A percentile compares a stretch with the other conserved stretches of the same genome.
These are phyloP conservation scores for Trogon surrucura DNA, from an alignment of 2,113 vertebrate species.

Conservation along the genomic window DNA sequence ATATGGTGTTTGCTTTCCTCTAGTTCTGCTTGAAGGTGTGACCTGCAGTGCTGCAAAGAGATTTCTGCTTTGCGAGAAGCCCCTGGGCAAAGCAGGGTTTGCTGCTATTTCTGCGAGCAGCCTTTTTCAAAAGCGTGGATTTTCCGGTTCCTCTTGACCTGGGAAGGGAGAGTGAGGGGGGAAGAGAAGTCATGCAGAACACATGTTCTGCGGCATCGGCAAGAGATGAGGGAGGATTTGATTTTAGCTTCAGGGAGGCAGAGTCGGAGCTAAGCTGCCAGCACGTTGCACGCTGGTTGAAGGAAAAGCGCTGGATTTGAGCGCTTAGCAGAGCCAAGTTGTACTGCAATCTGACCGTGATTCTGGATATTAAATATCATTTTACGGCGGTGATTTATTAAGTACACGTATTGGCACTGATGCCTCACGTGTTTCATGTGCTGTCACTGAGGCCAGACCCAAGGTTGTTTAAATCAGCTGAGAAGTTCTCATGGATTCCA, in stretches of 20 bases:
- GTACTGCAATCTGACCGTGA: not conserved
- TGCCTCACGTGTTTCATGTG: not conserved
- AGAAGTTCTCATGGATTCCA: not conserved
- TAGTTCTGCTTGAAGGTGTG: not conserved
- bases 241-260: not conserved
- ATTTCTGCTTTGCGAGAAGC: not conserved
- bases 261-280: not conserved
- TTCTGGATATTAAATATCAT: not conserved
- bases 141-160: not conserved
- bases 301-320: not conserved
- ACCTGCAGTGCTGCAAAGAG: not conserved
- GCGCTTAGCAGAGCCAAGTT: not conserved
- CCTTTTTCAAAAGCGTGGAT: not conserved
- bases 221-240: constrained; percentile 1
- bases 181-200: constrained; percentile 6
- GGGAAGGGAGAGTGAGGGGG: not conserved
- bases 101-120: not conserved
- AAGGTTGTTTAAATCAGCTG: not conserved
- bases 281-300: not conserved
- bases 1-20: not conserved
- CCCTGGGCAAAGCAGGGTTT: not conserved
- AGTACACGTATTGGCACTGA: not conserved
- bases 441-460: not conserved
- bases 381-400: not conserved
- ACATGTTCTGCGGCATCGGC: constrained; percentile 17